Evolutionary conservation across 2,797 vertebrate genomes (phyloP), one percentile per base, ranked within the genome.

Genomic region (Emys orbicularis): DNA sequence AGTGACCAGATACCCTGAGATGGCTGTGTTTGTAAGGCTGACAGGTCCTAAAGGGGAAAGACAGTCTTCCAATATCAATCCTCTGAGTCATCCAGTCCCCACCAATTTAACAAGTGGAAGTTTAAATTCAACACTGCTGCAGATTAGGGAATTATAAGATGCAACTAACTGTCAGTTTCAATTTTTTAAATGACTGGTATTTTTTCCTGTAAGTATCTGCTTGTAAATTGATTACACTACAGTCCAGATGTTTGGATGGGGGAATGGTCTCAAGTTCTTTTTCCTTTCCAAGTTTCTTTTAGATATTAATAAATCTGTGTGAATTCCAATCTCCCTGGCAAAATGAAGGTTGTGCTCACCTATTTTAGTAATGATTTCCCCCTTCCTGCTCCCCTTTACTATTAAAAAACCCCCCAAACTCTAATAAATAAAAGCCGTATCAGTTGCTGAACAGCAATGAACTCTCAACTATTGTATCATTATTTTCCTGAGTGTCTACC

Each of bases 111-210:
- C 41, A 96, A 96, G 79, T 74, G 76, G 86, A 91, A 0, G 49
- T 88, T 88, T 91, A 93, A 92, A 91, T 90, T 88, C 81, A 92
- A 83, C 85, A 92, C 87, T 94, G 92, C 93, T 95, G 88, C 90
- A 96, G 87, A 94, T 91, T 83, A 92, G 87, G 91, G 94, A 97
- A 94, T 97, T 93, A 95, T 81, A 86, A 94, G 57, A 95, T 59
- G 83, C 94, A 90, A 93, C 91, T 96, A 84, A 37, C 59, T 96
- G 89, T 88, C 94, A 93, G 82, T 94, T 97, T 94, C 94, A 81
- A 94, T 91, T 95, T 95, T 97, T 97, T 34, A 95, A 97, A 95
- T 94, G 37, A 94, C 80, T 94, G 93, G 83, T 95, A 5, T 86
- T 89, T 93, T 94, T 92, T 29, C 37, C 86, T 81, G 76, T 92